Base-by-base conservation (phyloP, 2,888 invertebrate genomes). In the Tillus elongatus region DNA sequence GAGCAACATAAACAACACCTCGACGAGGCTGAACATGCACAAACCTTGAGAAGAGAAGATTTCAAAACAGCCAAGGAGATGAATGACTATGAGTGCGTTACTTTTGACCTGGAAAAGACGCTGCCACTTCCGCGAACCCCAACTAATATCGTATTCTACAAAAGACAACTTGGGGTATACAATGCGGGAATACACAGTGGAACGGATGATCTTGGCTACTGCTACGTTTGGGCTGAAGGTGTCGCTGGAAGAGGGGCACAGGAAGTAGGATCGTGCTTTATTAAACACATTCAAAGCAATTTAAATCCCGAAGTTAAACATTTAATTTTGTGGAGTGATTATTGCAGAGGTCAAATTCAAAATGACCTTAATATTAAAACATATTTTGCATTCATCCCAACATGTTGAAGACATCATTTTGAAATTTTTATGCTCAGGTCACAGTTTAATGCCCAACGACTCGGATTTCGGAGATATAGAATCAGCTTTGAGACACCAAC, bases 141-240 rank as follows among this genome's bases (percentile, higher is more conserved):
- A 11, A 52, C 50, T n/a, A 45, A 41, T 39, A 46, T 51, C 15
- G 44, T 50, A 33, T 54, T 47, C 37, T 52, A 50, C 33, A 53
- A 53, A 34, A 36, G 51, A 4, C 51, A 53, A 29, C 40, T 53
- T 10, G 50, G 51, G 43, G 36, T 54, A 2, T 44, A 51, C 38
- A 54, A 52, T 34, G 37, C 43, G 19, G 50, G 49, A 2, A 43
- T 53, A 30, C 49, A 53, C 43, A 39, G 40, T 33, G 52, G 40
- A 11, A 42, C 30, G 27, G 29, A 34, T 9, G 41, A 30, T 11
- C n/a, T 13, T n/a, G 30, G 30, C 9, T 12, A 13, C 13, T 30
- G 30, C 14, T 30, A 30, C 30, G 30, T 30, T 11, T 30, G 30
- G 30, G 30, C 13, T 11, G 30, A 30, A 30, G 38, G 34, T 9